Percentiles rank a stretch among this genome's conserved stretches.
Evolutionary conservation across 2,113 vertebrate species (phyloP).

Genomic region (Coptodon bakossiorum): DNA sequence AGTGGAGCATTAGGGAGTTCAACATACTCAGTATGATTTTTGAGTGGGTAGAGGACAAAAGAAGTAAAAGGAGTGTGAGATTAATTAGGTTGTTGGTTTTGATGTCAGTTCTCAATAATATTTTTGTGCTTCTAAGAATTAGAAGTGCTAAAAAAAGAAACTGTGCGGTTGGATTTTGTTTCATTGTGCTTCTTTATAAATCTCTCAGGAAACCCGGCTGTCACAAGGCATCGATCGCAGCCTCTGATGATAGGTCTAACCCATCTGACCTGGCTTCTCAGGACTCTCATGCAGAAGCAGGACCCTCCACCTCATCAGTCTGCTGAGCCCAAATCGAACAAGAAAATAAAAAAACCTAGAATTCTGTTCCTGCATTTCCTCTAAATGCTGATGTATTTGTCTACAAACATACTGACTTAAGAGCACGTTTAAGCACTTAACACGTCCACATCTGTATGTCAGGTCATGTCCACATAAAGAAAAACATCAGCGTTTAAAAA

Average conservation of each 20-base stretch:
- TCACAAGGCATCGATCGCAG: background rate
- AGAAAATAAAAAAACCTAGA: background rate
- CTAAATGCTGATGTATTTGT: background rate
- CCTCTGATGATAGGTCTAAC: background rate
- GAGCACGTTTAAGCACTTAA: background rate
- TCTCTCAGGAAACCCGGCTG: background rate
- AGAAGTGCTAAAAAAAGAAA: background rate
- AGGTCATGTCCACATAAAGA: background rate
- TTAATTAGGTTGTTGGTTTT: background rate
- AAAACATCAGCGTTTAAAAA: background rate
- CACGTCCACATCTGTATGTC: background rate
- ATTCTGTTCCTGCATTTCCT: background rate
- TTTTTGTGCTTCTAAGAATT: background rate
- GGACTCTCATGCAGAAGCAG: accelerated
- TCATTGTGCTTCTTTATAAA: background rate
- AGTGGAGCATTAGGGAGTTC: background rate
- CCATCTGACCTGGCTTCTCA: background rate
- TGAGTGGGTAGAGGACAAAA: background rate
- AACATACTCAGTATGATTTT: no score
- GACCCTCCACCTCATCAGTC: background rate
- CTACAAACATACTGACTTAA: background rate
- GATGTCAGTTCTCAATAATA: background rate
- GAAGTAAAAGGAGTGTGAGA: background rate
- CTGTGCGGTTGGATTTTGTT: background rate
- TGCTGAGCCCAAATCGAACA: background rate